Percentiles rank a stretch among this genome's conserved stretches.
phyloP scores from a whole-genome alignment of 2,797 vertebrate genomes.

The Rousettus madagascariensis region DNA sequence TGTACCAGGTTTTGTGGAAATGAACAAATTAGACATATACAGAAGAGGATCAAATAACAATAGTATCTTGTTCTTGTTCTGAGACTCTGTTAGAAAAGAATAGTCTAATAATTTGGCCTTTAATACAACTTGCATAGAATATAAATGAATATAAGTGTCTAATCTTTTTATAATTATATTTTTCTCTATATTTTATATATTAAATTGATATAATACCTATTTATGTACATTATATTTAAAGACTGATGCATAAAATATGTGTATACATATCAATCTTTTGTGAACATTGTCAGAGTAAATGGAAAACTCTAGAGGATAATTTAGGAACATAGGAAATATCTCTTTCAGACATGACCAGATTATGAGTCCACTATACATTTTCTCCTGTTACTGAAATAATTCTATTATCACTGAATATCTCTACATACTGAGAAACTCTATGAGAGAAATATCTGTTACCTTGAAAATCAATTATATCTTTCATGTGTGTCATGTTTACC shows the following conservation, averaged over 20 bases:
- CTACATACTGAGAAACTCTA: neutral
- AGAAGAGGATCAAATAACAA: neutral
- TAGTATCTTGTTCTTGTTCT: neutral
- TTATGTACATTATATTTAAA: too few relatives aligned
- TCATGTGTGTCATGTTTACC: neutral
- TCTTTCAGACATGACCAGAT: neutral
- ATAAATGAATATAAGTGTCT: neutral
- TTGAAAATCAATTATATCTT: neutral
- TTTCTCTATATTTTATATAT: neutral
- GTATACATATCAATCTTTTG: neutral
- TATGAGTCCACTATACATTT: neutral
- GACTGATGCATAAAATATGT: too few relatives aligned
- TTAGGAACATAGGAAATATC: neutral
- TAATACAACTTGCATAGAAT: neutral
- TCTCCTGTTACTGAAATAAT: conserved; percentile 6
- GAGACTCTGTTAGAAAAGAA: neutral
- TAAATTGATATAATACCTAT: too few relatives aligned
- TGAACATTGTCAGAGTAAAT: neutral
- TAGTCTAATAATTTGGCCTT: neutral
- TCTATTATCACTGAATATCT: neutral
- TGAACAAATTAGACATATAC: neutral
- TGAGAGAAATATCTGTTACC: neutral
- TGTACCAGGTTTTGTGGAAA: neutral
- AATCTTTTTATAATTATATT: neutral
- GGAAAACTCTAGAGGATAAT: neutral